Evolutionary conservation across 2,797 vertebrate genomes (phyloP), one percentile per base, ranked within the genome.

Genomic region (Pseudochirops corinnae): DNA sequence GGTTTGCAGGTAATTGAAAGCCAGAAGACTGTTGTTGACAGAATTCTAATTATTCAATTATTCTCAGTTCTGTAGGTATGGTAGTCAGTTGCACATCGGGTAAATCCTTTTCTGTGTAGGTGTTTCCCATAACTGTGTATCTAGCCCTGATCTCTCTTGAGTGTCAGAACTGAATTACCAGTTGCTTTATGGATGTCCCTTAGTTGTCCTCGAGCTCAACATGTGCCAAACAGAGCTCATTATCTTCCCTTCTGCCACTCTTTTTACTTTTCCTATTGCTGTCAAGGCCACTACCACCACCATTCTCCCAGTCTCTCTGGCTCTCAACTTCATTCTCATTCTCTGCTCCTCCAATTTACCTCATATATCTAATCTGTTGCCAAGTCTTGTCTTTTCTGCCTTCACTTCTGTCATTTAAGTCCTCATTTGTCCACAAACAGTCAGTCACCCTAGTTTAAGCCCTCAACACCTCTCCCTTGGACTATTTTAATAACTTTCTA

Each of bases 1-100:
- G 53, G 16, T 26, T n/a, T 93, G 57, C 56, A 74, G 52, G 94
- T 93, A 97, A 26, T 53, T 52, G 94, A 5, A 67, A 93, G 39
- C 74, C n/a, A 24, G 24, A 10, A 82, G 39, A 82, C 74, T 46
- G 39, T 24, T 26, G 7, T 46, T 46, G 4, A 67, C 4, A 82
- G 74, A 82, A 82, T 82, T 82, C 16, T 46, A 9, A 24, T 74
- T 74, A 5, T 21, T 39, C 5, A 9, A 24, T 74, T 74, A 5
- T 39, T 39, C 5, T 11, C 33, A 2, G 2, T 39, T 74, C 62
- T 39, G 1, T 2, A 16, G 18, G 33, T 18, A 74, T 1, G 39
- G n/a, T 39, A 82, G 67, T 82, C n/a, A 46, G 3, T 74, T 39
- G 39, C 4, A 26, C 9, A 11, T 50, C 3, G 10, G 74, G 10